These are phyloP conservation scores for Riptortus pedestris DNA, from an alignment of 1,140 invertebrate genomes.

Conservation along the genomic window DNA sequence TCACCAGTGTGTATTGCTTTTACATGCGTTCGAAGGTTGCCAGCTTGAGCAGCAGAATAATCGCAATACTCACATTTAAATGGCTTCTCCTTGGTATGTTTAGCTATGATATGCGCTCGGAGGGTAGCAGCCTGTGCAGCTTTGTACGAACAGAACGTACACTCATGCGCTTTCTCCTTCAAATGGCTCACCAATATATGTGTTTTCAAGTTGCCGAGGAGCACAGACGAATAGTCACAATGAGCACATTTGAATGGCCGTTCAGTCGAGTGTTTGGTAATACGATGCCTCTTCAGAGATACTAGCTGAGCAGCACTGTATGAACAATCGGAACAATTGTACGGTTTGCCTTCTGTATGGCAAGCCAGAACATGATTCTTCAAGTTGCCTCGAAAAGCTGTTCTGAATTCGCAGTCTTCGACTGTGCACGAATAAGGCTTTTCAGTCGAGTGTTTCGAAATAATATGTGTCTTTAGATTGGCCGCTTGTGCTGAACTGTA, in stretches of 20 bases:
- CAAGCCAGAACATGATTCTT: slow-evolving; percentile 10
- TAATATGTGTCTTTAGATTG: slow-evolving; percentile 5
- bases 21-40: slow-evolving; percentile 1
- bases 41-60: not conserved
- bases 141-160: slow-evolving; percentile 6
- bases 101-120: slow-evolving; percentile 6
- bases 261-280: slow-evolving; percentile 18
- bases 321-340: not conserved
- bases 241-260: slow-evolving; percentile 3
- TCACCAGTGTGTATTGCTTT: slow-evolving; percentile 10
- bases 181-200: slow-evolving; percentile 5
- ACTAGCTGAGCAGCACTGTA: not conserved
- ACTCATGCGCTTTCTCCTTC: slow-evolving; percentile 4
- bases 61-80: slow-evolving; percentile 11
- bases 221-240: slow-evolving; percentile 8
- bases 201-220: not conserved
- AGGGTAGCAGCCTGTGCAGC: slow-evolving; percentile 1
- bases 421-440: not conserved
- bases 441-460: not conserved
- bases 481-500: not conserved
- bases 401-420: not conserved
- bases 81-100: slow-evolving; percentile 12
- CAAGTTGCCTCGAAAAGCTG: not conserved
- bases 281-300: slow-evolving; percentile 14
- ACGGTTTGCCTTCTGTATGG: slow-evolving; percentile 1